Evolutionary conservation across 2,113 vertebrate genomes (phyloP), one percentile per base, ranked within the genome.

Genomic region (Aspidoscelis tigris): DNA sequence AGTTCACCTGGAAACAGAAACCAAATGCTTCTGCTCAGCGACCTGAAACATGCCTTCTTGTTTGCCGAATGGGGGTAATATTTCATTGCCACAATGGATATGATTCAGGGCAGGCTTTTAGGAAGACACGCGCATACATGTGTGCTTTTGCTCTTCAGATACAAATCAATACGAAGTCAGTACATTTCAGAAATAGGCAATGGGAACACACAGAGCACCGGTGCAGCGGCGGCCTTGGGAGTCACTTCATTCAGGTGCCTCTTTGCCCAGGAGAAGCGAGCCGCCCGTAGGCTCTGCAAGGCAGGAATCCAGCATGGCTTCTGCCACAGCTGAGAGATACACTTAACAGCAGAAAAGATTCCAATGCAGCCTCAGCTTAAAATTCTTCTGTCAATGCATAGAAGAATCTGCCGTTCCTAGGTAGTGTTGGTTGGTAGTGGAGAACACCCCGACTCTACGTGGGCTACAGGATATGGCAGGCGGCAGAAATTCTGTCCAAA

Each of bases 71-170:
- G 89, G 90, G 61, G 87, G 95, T 94, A 93, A 97, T 97, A 94
- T 91, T 97, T 98, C 97, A 97, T 66, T 90, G 90, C 94, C 90
- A 91, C 94, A 96, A 97, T 95, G 96, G 96, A 97, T 94, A 93
- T 89, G 94, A 90, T 89, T 86, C 80, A 81, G 89, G 89, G 90
- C 86, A 58, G 61, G 20, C 73, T 78, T 80, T 61, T 82, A 83
- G 75, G 76, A 84, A 87, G 87, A 90, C 79, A 85, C 84, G 41
- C 18, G 14, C 22, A n/a, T 33, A 61, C 0, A 74, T 74, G 87
- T 24, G 58, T 88, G 95, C 75, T 26, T 92, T 88, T 94, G 94
- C 90, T 95, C 89, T 90, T 93, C 91, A 95, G 89, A 82, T 91
- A 88, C 85, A 84, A 93, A 97, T 98, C 97, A 94, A 98, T 98